Evolutionary conservation across 2,888 invertebrate species (phyloP), one percentile per base, ranked within the genome.

Genomic region (Orthosia gothica): DNA sequence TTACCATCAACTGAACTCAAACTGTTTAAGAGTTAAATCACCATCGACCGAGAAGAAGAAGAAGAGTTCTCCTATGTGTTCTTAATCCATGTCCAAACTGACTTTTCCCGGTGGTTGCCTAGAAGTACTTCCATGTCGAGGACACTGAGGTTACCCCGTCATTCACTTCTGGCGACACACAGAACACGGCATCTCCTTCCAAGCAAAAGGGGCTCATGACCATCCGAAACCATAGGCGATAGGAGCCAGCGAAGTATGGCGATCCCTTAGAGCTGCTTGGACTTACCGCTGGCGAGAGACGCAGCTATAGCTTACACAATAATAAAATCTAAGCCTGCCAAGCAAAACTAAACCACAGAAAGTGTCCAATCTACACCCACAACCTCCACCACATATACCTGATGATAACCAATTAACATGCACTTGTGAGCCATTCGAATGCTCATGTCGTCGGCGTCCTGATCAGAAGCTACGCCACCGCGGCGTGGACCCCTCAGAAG

Each of bases 141-240:
- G 99, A 0, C 99, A 99, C 94, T 99, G 99, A 91, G 99, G 99
- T 20, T 99, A 99, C 93, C 99, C 99, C 0, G 99, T 99, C 63
- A 99, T 99, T 13, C 99, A 99, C 94, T 99, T 99, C 95, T 99
- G 99, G 99, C 97, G 99, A 32, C 99, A 99, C 93, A 98, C 99
- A 0, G 99, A 99, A 71, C 98, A 98, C 92, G 99, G 98, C 2
- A 99, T 99, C 89, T 99, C 99, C 95, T 99, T 99, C 92, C 99
- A 99, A 97, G 99, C 99, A 18, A 99, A 99, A 94, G 99, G 99
- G 5, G 98, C 98, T 0, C 99, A 99, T 92, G 99, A 99, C 92
- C 99, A 99, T 93, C 98, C 99, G 0, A 96, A 98, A 81, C 5
- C 99, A 0, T 99, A 99, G 95, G 98, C 99, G 0, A 99, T 99